A percentile compares a stretch with the other conserved stretches of the same genome.
These are phyloP conservation scores for Eustalomyia histrio DNA, from an alignment of 2,888 invertebrate species.

Conservation along the genomic window DNA sequence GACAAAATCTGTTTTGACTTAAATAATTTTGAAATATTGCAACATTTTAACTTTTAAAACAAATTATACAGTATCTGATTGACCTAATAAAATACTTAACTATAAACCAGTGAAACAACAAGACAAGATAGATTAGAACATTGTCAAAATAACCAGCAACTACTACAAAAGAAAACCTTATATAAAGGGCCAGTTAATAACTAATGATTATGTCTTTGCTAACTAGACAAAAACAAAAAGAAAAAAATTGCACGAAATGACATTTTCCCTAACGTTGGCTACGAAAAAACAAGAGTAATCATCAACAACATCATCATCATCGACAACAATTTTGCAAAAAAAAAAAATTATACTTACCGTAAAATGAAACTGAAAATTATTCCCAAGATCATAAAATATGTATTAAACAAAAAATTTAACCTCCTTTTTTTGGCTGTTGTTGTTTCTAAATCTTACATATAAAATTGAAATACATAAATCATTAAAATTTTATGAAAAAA, in stretches of 20 bases:
- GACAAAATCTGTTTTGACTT: slow-evolving; percentile 11
- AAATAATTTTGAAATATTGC: slow-evolving; percentile 39
- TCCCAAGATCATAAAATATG: slow-evolving; percentile 49
- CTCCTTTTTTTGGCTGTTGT: neutral
- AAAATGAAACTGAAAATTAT: slow-evolving; percentile 49
- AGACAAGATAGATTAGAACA: slow-evolving; percentile 56
- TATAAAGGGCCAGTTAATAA: slow-evolving; percentile 59
- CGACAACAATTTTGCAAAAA: slow-evolving; percentile 7
- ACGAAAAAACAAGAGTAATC: slow-evolving; percentile 38
- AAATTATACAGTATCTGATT: slow-evolving; percentile 63
- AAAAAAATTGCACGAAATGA: slow-evolving; percentile 76
- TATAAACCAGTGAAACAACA: slow-evolving; percentile 32
- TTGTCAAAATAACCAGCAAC: slow-evolving; percentile 61
- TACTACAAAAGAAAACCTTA: slow-evolving; percentile 13
- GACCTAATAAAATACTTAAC: slow-evolving; percentile 61
- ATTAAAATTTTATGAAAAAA: slow-evolving; percentile 26
- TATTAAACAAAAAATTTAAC: slow-evolving; percentile 12
- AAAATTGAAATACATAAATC: slow-evolving; percentile 50
- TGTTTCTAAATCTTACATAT: slow-evolving; percentile 8
- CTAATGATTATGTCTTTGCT: slow-evolving; percentile 64
- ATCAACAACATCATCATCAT: slow-evolving; percentile 34
- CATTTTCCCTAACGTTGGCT: slow-evolving; percentile 73
- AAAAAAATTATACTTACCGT: neutral
- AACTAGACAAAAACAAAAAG: slow-evolving; percentile 57
- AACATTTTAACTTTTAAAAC: slow-evolving; percentile 34